Base-by-base conservation (phyloP, 2,797 vertebrate species). In the Acanthiza pusilla region DNA sequence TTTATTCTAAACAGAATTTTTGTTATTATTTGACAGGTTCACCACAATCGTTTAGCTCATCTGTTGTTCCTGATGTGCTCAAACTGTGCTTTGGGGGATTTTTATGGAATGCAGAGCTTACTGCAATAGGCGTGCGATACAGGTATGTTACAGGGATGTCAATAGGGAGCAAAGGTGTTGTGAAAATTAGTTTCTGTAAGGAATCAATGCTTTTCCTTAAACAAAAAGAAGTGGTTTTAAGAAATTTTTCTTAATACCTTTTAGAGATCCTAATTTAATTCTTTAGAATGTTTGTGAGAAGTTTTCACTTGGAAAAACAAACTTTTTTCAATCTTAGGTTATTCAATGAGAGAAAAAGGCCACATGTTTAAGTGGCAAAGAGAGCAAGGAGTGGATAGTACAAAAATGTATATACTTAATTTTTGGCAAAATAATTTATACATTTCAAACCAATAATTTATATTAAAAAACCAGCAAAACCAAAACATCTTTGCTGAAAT, bases 141-240 rank as follows among this genome's bases (percentile, higher is more conserved):
- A 65, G 45, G 22, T 57, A 42, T 30, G 17, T 47, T 73, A 32
- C 38, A 32, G 26, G 17, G 62, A 20, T 48, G 36, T 36, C 32
- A 60, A 16, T 7, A 77, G 16, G 16, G 43, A 63, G 45, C 30
- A 86, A 67, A 73, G 11, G 3, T 57, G 48, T 6, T 78, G 29
- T 43, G 42, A 81, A 77, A 73, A 70, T 27, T 17, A n/a, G 9
- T 48, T 81, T 81, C 40, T 86, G 30, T 62, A 55, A 54, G 34
- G 30, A 70, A 70, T 40, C 30, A 26, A 8, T 61, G 14, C 27
- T 68, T 76, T 20, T 38, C 29, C 16, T 40, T 38, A 38, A 76
- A 45, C 6, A 45, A 61, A 53, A 76, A n/a, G 3, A 16, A 29
- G 11, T 29, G 6, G 0, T 1, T 25, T 47, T 68, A 14, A n/a